Base-by-base conservation (phyloP, 2,797 vertebrate genomes). In the Spondyliosoma cantharus region DNA sequence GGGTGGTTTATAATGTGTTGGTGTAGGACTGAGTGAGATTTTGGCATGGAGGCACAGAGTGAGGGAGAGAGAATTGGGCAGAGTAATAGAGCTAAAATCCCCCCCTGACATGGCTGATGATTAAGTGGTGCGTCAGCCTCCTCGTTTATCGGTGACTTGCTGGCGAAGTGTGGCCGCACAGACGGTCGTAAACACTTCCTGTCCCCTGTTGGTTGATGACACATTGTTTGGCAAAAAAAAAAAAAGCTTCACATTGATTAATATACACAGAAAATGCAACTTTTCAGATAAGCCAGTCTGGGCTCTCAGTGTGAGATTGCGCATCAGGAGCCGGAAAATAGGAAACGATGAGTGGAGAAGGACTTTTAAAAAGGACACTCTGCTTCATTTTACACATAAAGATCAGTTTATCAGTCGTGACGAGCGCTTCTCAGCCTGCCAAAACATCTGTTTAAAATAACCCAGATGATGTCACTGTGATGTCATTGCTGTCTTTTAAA, bases 141-240 rank as follows among this genome's bases (percentile, higher is more conserved):
- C 58, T 78, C 63, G 17, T 24, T 29, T 76, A 79, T 78, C 25
- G 64, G 14, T 22, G 64, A 84, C 62, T 54, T 73, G 78, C 24
- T 63, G 75, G 58, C 69, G 72, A 74, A 73, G 69, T 48, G 56
- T 72, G 65, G 52, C 69, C 15, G 66, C 71, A 48, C 54, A 82
- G 60, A 74, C 52, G 13, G 42, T 49, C 29, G 22, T 74, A 78
- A 87, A 87, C 85, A 86, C 85, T 77, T 90, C 85, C 85, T 59
- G 64, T 70, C 52, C 70, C 81, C 46, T 70, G 77, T 19, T 82
- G 78, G 9, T 32, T 43, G 64, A 68, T 72, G 71, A 80, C 82
- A 85, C 69, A 70, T 20, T 81, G 61, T 65, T 71, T 72, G 48
- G 57, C 74, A 78, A 75, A 52, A 1, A 32, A 32, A 27, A 27